Base-by-base conservation (phyloP, 2,888 invertebrate genomes). In the Polymixis lichenea region DNA sequence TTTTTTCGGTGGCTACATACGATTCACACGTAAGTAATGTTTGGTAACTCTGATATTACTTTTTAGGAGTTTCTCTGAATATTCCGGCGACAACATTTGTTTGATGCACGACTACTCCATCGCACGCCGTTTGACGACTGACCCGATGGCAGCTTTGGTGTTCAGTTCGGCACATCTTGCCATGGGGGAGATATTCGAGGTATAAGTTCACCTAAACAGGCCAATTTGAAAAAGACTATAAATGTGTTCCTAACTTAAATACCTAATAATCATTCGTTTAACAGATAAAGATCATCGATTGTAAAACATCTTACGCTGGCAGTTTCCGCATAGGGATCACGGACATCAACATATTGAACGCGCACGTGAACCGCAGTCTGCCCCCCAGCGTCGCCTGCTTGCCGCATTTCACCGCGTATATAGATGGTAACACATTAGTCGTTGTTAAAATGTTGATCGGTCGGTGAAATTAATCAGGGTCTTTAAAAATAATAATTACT, bases 241-340 rank as follows among this genome's bases (percentile, higher is more conserved):
- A n/a, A 46, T 6, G 32, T 67, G 15, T 53, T 68, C 22, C 22
- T 1, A 53, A 69, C 22, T n/a, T 51, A 55, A 25, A 22, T 71
- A 46, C 4, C 1, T 68, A 67, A 78, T 25, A 53, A 61, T 22
- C 17, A 25, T 55, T 68, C 22, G 7, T 75, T 77, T 81, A 68
- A 32, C 90, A 97, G 96, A 92, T 97, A 53, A 97, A 97, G 75
- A 97, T 98, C 72, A 93, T 97, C 78, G 97, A 97, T 86, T 96
- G 97, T 77, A 97, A 97, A 65, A 94, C 96, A 8, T 97, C 97
- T 72, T 97, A 97, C 95, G 97, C 98, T 75, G 99, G 99, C 15
- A 98, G 98, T 55, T 95, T 99, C 66, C 97, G 97, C 78, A 97
- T 99, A 92, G 99, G 99, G 0, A 97, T 99, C 17, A 98, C 99